Percentiles rank a stretch among this genome's conserved stretches.
phyloP scores from a whole-genome alignment of 2,797 vertebrate species.

The Phalanger gymnotis region DNA sequence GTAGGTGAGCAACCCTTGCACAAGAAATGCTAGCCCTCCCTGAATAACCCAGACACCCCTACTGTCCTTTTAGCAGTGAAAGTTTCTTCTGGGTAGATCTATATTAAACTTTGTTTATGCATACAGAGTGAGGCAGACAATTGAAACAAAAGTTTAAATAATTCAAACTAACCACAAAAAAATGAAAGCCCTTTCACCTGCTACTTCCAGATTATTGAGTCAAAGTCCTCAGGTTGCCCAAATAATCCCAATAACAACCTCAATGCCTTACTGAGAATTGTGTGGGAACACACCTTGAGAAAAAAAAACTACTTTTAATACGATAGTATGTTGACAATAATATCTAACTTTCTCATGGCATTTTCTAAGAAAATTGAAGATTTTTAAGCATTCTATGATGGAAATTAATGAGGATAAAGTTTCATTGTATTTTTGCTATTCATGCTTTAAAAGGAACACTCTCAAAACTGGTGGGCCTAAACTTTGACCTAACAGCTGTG shows the following conservation, averaged over 20 bases:
- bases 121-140: background rate
- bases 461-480: background rate
- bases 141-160: conserved; percentile 24
- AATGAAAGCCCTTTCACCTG: background rate
- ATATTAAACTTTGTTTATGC: background rate
- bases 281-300: background rate
- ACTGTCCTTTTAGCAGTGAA: conserved; percentile 13
- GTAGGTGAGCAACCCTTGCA: no score
- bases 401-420: background rate
- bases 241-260: conserved; percentile 23
- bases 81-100: conserved; percentile 7
- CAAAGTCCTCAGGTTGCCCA: conserved; percentile 35
- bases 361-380: conserved; percentile 25
- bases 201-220: conserved; percentile 17
- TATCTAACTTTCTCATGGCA: conserved; percentile 13
- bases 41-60: background rate
- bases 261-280: background rate
- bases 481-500: conserved; percentile 19
- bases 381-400: background rate
- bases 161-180: background rate
- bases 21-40: no score
- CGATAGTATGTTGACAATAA: conserved; percentile 17
- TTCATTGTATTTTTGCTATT: background rate
- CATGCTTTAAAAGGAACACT: conserved; percentile 38
- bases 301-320: conserved; percentile 16